Base-by-base conservation (phyloP, 2,888 invertebrate genomes). In the Teinopalpus imperialis region DNA sequence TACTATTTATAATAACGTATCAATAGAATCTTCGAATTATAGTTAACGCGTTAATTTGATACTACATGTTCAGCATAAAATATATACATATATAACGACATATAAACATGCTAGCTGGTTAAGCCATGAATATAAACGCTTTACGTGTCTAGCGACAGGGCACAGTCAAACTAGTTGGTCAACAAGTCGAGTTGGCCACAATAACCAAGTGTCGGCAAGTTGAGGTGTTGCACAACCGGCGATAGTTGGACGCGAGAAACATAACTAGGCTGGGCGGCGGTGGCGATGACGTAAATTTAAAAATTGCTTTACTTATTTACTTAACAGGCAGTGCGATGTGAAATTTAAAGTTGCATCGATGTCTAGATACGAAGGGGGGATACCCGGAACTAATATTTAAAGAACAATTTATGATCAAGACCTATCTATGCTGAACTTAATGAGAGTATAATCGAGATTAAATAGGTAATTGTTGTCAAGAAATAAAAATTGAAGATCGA, bases 261-360 rank as follows among this genome's bases (percentile, higher is more conserved):
- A 82, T 81, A 86, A 87, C 87, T 86, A 82, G 87, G 86, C 87
- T 85, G 82, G 79, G 75, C 78, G 72, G 78, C 75, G 68, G 66
- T 60, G 69, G 59, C 71, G 82, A 68, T 88, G 87, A 88, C 80
- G 87, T 88, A 88, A 88, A 87, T 81, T 79, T 78, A 82, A 87
- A 87, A 88, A 88, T 85, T 87, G 85, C 83, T 81, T 83, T 85
- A 83, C 68, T 83, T 81, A 83, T 81, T 82, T 83, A 85, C 83
- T 83, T 83, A 83, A 82, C 81, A 73, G 59, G 70, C 62, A 10
- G 37, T 18, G 63, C 71, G 74, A 81, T 81, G 81, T 81, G 81
- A 79, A 85, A 83, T 76, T 78, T 61, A 68, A 69, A 71, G 69
- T 79, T 78, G 71, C 74, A 78, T 67, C 69, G 70, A 58, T 59